Base-by-base conservation (phyloP, 2,797 vertebrate species). In the Podarcis lilfordi region DNA sequence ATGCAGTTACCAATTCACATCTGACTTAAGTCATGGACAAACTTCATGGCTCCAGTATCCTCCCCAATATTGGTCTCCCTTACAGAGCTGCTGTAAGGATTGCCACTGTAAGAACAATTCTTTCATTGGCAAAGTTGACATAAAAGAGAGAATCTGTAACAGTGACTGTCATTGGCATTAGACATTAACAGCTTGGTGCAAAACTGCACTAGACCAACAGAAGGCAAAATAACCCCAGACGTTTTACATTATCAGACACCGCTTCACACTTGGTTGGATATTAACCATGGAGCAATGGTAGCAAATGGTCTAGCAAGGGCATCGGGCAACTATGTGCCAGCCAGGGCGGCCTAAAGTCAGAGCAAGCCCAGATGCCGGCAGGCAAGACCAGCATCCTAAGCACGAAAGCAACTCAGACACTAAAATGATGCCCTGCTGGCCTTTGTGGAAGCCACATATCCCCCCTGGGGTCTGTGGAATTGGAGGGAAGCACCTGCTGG, bases 71-170 rank as follows among this genome's bases (percentile, higher is more conserved):
- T 71, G 25, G 19, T 15, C 50, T 79, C 9, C 21, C 45, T 43
- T 7, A 72, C n/a, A 50, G 27, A 76, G 5, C 43, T 50, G 7
- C 8, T 69, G 40, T 27, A 84, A 50, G 15, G 15, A 50, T 50
- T 71, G 45, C 1, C 19, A 17, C 32, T 17, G 17, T 37, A 32
- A 35, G 25, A 37, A 32, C 40, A 37, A 82, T 1, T 5, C 3
- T 11, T 45, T 32, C 40, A 7, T 27, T 75, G 68, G 21, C 27
- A 59, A 50, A 4, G 40, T 21, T 72, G 25, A 45, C 68, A 55
- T 50, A 10, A 9, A 5, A 79, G 61, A 90, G 55, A 37, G 40
- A 13, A 29, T 90, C 77, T 79, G 32, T 80, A 89, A 61, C n/a
- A 0, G 3, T 9, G 85, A 8, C 1, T 84, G 81, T 19, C 43